Base-by-base conservation (phyloP, 2,113 vertebrate species). In the Panurus biarmicus region DNA sequence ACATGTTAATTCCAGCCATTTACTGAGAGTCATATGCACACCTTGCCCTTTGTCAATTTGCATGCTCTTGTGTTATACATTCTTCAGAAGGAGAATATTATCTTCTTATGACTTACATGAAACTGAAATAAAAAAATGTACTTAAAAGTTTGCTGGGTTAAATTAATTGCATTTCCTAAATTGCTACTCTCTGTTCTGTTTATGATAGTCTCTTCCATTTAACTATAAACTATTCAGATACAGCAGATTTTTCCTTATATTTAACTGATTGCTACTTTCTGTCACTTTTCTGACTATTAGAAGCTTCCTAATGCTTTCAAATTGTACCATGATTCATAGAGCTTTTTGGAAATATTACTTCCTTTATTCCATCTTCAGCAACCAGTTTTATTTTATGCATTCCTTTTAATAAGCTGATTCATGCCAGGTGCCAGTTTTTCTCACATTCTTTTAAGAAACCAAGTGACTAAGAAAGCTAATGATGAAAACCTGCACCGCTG, bases 381-480 rank as follows among this genome's bases (percentile, higher is more conserved):
- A 53, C n/a, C 11, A 66, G 5, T 45, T 87, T 61, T 71, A 60
- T 44, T 47, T 71, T 74, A 61, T 54, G 13, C 35, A 69, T 91
- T 83, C 26, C 14, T 89, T 66, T 93, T 94, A 89, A 88, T 53
- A 93, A 89, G 57, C 23, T 94, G 67, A 84, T 87, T 95, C 69
- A 50, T 87, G 40, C 74, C 70, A 90, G 25, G 17, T 95, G 66
- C 58, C 24, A 73, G 19, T 64, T 92, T 90, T 73, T 48, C 35
- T 73, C 33, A 74, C 65, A 42, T 69, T 85, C 58, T 81, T 92
- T 56, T 92, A 75, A 87, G 81, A 91, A 88, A 51, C 4, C 25
- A 81, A 94, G 85, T 86, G n/a, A 83, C 50, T 85, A 93, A 91
- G 64, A 73, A 93, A 71, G 35, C 70, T 93, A 93, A 91, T 76